Evolutionary conservation across 2,113 vertebrate species (phyloP).

Genomic region (Nestor notabilis): DNA sequence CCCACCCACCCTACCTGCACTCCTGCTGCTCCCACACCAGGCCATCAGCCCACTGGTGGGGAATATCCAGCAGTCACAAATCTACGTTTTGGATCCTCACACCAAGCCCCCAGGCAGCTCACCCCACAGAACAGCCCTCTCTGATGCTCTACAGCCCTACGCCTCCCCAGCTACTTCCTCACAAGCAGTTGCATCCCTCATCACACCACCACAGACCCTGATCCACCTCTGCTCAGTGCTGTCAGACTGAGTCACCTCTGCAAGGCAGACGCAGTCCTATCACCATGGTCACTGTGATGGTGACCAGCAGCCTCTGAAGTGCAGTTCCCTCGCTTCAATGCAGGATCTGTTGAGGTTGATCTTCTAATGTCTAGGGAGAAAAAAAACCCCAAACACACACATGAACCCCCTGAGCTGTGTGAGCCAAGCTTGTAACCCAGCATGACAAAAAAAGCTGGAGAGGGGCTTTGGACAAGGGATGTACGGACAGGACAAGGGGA

Average conservation of each 20-base stretch:
- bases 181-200: fast-evolving
- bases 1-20: fast-evolving
- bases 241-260: background rate
- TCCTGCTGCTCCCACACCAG: background rate
- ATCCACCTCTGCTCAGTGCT: fast-evolving
- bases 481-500: too few species aligned
- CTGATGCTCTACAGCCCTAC: background rate
- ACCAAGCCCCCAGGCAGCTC: background rate
- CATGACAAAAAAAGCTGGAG: background rate
- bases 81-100: fast-evolving
- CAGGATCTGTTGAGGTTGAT: fast-evolving
- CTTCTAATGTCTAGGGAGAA: background rate
- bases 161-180: background rate
- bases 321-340: background rate
- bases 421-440: constrained; percentile 52
- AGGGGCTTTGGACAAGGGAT: too few species aligned
- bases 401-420: background rate
- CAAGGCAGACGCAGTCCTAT: background rate
- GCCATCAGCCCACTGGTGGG: fast-evolving
- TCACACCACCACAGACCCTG: fast-evolving
- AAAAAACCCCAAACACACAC: background rate
- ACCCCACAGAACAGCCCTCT: background rate
- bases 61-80: fast-evolving
- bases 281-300: background rate
- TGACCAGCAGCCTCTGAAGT: background rate